These are phyloP conservation scores for Microtus pennsylvanicus DNA, from an alignment of 2,113 vertebrate species.

Conservation along the genomic window DNA sequence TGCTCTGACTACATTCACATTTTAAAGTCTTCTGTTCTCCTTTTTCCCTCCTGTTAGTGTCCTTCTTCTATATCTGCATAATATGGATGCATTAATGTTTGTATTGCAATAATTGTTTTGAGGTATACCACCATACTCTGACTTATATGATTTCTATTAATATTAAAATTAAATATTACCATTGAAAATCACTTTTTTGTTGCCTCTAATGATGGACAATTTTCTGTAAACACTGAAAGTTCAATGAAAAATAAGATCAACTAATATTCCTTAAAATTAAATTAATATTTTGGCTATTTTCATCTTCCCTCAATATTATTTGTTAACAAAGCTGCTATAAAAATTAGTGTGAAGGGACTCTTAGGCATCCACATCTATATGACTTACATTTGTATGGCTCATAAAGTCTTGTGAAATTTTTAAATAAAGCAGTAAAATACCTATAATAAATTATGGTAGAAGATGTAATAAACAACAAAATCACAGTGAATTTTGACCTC, in stretches of 20 bases:
- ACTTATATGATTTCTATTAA: background rate
- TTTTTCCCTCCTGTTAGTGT: background rate
- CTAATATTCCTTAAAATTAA: background rate
- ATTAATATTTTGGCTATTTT: background rate
- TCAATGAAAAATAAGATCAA: background rate
- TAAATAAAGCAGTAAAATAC: background rate
- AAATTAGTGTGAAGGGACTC: too few relatives aligned
- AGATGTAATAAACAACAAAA: background rate
- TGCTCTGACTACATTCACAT: background rate
- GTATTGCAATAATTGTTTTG: background rate
- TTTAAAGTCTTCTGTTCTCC: background rate
- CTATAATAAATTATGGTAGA: background rate
- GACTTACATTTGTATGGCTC: too few relatives aligned
- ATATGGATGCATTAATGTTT: background rate
- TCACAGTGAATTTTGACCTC: background rate
- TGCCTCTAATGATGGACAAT: background rate
- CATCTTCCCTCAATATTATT: background rate
- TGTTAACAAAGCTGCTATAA: background rate
- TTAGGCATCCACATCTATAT: too few relatives aligned
- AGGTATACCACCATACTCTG: background rate
- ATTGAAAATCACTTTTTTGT: background rate
- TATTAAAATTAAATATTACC: background rate
- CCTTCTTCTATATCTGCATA: background rate
- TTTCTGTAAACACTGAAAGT: background rate
- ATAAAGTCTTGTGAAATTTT: too few relatives aligned